Base-by-base conservation (phyloP, 1,140 invertebrate species). In the Zaprionus camerounensis region DNA sequence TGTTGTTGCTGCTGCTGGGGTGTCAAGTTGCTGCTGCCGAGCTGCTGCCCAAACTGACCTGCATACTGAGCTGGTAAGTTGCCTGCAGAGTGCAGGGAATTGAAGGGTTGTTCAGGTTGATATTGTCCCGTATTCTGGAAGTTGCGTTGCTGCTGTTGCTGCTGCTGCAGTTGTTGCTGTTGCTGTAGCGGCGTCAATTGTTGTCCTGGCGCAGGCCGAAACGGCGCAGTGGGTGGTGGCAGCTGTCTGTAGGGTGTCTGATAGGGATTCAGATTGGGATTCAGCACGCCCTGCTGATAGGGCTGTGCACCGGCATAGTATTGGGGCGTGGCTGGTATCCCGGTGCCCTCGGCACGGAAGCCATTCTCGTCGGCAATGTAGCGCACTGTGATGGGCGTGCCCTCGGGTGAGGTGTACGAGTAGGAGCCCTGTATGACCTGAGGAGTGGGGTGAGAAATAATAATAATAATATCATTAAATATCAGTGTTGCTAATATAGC, bases 281-380 rank as follows among this genome's bases (percentile, higher is more conserved):
- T 92, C 2, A 81, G 34, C 3, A 87, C 76, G 11, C 76, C 78
- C 34, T 82, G 80, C 44, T 92, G 71, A 93, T 94, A 82, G 90
- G 94, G 62, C 91, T 92, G 92, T 12, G 77, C 65, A 11, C 87
- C 93, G 0, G 92, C 85, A 82, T 94, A 94, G 91, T 94, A 95
- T 26, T 95, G 95, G 3, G 95, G 95, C 13, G 95, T 94, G 12
- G 95, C 94, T 5, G 95, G 94, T n/a, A 95, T 91, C 78, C 94
- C 94, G 2, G 93, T 94, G 26, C 95, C 94, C 74, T 94, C 91
- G 7, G 94, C 93, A 2, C 93, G 88, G 68, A 94, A 94, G 26
- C 93, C 94, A 67, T 94, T 94, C 73, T 95, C 94, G 80, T 95
- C 95, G 22, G 95, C 95, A 9, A 94, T 93, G 78, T 95, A 95